Base-by-base conservation (phyloP, 2,888 invertebrate species). In the Drosophila pseudotalamancana region DNA sequence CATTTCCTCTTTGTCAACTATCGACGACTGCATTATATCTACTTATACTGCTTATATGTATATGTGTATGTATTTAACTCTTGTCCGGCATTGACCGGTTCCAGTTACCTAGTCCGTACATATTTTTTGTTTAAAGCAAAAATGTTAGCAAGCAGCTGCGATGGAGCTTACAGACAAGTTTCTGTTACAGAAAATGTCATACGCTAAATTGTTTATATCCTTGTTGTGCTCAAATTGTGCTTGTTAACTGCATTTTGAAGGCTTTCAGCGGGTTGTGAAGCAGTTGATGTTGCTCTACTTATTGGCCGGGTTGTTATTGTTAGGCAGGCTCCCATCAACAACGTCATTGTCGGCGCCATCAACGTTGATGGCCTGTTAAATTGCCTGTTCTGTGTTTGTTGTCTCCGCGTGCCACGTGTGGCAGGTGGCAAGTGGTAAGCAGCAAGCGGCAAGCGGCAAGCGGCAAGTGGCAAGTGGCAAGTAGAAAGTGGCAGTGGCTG, bases 291-390 rank as follows among this genome's bases (percentile, higher is more conserved):
- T 50, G 48, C 39, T 49, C 56, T 35, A 43, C 50, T 59, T 77
- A 72, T 77, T 84, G 78, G 63, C 56, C 25, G 51, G 63, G 57
- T 57, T 78, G 62, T 82, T 82, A 74, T 88, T 86, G 88, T 63
- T 60, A 59, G 69, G 55, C 82, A 70, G 60, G 59, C 53, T 62
- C 65, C 64, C 81, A 79, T 88, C 81, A 88, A 67, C 88, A 80
- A 80, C 87, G 76, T 82, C 88, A 81, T 83, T 85, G 86, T 83
- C 82, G 67, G 60, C 78, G 53, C 83, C 83, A 83, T 83, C 87
- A 83, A 68, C 87, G 87, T 87, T 88, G 88, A 88, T 83, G 83
- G 88, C 82, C 85, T 88, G 87, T 87, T 87, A 87, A 83, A 84
- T 87, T 87, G 88, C 82, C 81, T 77, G 88, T 87, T 87, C 83